Conservation (phyloP, 2,797 vertebrate species). For the Syngnathus rostellatus region DNA sequence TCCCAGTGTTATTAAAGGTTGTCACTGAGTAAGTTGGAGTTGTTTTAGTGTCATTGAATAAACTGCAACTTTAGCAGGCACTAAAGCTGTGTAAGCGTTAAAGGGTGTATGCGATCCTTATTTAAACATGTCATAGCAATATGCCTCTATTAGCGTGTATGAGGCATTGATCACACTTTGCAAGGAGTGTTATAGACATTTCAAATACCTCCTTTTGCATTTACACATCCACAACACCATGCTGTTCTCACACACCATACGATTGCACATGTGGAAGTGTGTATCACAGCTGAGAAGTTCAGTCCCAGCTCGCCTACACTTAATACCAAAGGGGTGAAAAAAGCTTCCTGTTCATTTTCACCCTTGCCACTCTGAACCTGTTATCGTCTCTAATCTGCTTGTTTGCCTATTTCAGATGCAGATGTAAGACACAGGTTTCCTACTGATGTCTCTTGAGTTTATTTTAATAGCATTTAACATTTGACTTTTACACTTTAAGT, state of each 20-base stretch:
- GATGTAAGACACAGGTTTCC: slow-evolving; percentile 4
- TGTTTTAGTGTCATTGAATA: neutral
- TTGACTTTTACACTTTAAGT: neutral
- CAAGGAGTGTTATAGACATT: slow-evolving; percentile 11
- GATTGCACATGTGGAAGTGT: slow-evolving; percentile 47
- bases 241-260: slow-evolving; percentile 35
- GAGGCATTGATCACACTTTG: slow-evolving; percentile 1
- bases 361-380: slow-evolving; percentile 26
- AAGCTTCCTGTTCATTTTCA: slow-evolving; percentile 38
- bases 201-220: slow-evolving; percentile 20
- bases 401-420: slow-evolving; percentile 1
- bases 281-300: slow-evolving; percentile 37
- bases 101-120: neutral
- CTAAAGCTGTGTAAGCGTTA: neutral
- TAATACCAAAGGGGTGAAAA: slow-evolving; percentile 39
- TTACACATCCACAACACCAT: slow-evolving; percentile 32
- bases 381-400: slow-evolving; percentile 28
- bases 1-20: neutral
- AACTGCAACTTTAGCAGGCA: neutral
- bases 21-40: neutral
- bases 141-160: slow-evolving; percentile 14
- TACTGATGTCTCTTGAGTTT: neutral
- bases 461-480: neutral
- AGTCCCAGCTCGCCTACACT: slow-evolving; percentile 31
- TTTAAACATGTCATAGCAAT: slow-evolving; percentile 7